Conservation (phyloP, 2,113 vertebrate species). For the Ciconia maguari region DNA sequence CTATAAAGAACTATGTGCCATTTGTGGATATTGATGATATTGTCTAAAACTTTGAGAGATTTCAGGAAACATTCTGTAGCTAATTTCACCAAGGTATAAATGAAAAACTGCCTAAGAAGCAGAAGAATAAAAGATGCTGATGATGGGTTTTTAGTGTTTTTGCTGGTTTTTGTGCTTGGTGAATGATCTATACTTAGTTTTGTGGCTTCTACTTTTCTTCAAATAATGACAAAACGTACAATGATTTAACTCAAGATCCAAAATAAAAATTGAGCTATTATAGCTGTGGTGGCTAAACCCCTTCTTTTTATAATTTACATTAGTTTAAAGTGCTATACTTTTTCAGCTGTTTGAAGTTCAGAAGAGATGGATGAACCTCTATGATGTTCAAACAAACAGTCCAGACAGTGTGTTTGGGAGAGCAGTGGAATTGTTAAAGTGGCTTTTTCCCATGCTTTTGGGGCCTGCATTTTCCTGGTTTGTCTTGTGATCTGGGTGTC, state of each 20-base stretch:
- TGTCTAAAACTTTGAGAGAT: neutral
- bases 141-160: neutral
- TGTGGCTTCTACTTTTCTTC: neutral
- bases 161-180: neutral
- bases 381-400: neutral
- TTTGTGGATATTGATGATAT: neutral
- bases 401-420: neutral
- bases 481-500: neutral
- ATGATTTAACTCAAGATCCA: neutral
- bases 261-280: neutral
- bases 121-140: neutral
- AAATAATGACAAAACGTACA: neutral
- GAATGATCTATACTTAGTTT: neutral
- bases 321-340: neutral
- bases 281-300: neutral
- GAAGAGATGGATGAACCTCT: neutral
- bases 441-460: neutral
- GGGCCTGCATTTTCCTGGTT: neutral
- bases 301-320: neutral
- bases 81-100: neutral
- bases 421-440: neutral
- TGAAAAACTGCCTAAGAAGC: neutral
- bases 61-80: neutral
- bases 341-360: neutral
- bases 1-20: neutral